Evolutionary conservation across 2,113 vertebrate species (phyloP), one percentile per base, ranked within the genome.

Genomic region (Dissostichus mawsoni): DNA sequence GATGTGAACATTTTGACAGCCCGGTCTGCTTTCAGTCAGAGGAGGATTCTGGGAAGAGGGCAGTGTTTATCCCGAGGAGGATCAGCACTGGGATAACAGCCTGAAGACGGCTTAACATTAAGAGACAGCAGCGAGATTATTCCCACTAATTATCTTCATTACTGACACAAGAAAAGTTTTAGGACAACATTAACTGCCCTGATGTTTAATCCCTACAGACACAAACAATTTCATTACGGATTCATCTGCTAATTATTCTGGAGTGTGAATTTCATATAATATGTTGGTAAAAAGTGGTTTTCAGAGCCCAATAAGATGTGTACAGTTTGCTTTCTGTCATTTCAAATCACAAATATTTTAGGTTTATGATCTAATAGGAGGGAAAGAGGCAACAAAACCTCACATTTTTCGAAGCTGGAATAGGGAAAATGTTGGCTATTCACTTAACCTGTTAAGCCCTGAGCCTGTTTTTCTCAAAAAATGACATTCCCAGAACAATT

Each of bases 1-100:
- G 68, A 84, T 7, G 65, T 47, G 79, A 80, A 80, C 72, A 47
- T 58, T 64, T 23, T 68, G 76, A 82, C 82, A 82, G 81, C 72
- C 50, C 50, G 0, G 74, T 74, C 80, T 87, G 80, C 57, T 80
- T 80, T 80, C 44, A 73, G 51, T 82, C 61, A 67, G 8, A 62
- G 29, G 47, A 74, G 57, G 72, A 55, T 80, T 47, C 53, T 59
- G 53, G 65, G 69, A 18, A 74, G 50, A 45, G 69, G 29, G 51
- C 50, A 25, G 11, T 76, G 82, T 83, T 87, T 78, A 80, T 78
- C 69, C 76, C 73, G 64, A 66, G 56, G 74, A 36, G 65, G 53
- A 7, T 36, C 72, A 33, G 9, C 62, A 33, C 47, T 33, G 64
- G 36, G 36, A 41, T 41, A 41, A 41, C 36, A 41, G 66, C 62